Percentiles rank a stretch among this genome's conserved stretches.
Evolutionary conservation across 2,113 vertebrate species (phyloP).

Genomic region (Cisticola juncidis): DNA sequence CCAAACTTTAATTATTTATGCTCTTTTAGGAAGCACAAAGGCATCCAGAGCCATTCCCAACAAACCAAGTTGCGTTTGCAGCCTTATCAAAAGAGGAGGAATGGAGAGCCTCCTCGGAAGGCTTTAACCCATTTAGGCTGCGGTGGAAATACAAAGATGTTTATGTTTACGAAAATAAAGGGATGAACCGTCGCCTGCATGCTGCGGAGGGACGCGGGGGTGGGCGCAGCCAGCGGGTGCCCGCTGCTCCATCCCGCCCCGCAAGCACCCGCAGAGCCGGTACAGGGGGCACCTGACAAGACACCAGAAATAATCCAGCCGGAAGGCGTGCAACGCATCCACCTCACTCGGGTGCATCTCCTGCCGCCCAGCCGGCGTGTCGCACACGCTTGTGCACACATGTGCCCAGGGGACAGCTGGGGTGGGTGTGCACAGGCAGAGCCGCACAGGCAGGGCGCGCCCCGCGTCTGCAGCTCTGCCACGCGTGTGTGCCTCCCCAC

Average conservation of each 20-base stretch:
- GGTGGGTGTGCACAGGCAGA: not conserved
- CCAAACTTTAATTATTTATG: slow-evolving; percentile 87
- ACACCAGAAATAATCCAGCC: not conserved
- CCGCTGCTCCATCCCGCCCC: not conserved
- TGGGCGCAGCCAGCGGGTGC: not conserved
- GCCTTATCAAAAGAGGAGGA: slow-evolving; percentile 52
- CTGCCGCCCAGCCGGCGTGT: not conserved
- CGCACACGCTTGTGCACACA: not conserved
- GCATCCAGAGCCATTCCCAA: slow-evolving; percentile 71
- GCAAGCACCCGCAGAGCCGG: not conserved
- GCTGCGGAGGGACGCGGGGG: not conserved
- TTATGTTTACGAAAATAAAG: slow-evolving; percentile 32
- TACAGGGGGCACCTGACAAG: not conserved
- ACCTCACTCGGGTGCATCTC: not conserved
- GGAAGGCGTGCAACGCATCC: not conserved
- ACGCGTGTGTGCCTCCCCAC: not conserved
- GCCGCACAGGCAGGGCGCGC: not conserved
- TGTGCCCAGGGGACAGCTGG: not conserved
- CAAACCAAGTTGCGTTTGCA: slow-evolving; percentile 45
- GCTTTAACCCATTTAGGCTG: slow-evolving; percentile 45
- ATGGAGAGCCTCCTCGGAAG: not conserved
- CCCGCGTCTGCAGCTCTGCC: not conserved
- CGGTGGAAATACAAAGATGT: slow-evolving; percentile 33
- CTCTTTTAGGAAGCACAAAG: slow-evolving; percentile 80
- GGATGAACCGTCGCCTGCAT: not conserved